phyloP scores from a whole-genome alignment of 2,888 invertebrate species.

The Monochamus alternatus region DNA sequence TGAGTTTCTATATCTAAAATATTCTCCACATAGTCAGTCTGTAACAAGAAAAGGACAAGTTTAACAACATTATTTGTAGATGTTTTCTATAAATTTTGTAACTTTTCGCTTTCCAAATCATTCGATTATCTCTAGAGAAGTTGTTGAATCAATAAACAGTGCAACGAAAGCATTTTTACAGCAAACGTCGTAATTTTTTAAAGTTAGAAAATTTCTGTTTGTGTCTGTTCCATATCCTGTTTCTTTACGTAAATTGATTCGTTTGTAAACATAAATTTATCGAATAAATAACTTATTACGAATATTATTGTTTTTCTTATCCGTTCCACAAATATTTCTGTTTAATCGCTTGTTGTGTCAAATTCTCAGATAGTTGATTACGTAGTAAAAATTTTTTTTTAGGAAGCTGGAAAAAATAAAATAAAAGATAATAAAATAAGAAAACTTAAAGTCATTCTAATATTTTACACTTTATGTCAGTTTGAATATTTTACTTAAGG shows the following conservation, averaged over 20 bases:
- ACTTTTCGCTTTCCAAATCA: constrained; percentile 44
- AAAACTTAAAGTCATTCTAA: too few relatives aligned
- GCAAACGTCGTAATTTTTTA: constrained; percentile 8
- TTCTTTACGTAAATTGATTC: constrained; percentile 37
- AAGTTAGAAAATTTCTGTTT: constrained; percentile 52
- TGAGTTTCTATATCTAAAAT: background rate
- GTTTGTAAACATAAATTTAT: constrained; percentile 62
- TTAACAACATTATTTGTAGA: background rate
- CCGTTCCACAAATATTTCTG: background rate
- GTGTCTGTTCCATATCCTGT: constrained; percentile 50
- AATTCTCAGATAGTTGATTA: background rate
- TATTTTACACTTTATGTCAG: too few relatives aligned
- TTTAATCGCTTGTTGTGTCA: background rate
- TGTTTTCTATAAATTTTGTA: constrained; percentile 48
- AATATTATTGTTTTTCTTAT: constrained; percentile 36
- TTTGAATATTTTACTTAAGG: too few relatives aligned
- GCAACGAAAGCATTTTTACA: constrained; percentile 44
- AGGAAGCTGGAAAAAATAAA: too few relatives aligned
- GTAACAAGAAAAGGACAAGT: constrained; percentile 6
- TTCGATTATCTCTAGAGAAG: constrained; percentile 27
- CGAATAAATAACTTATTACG: constrained; percentile 60
- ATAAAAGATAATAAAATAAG: too few relatives aligned
- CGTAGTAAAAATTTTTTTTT: background rate
- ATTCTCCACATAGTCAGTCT: constrained; percentile 39
- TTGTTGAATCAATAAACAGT: constrained; percentile 42